Evolutionary conservation across 2,797 vertebrate species (phyloP).

Genomic region (Dallia pectoralis): DNA sequence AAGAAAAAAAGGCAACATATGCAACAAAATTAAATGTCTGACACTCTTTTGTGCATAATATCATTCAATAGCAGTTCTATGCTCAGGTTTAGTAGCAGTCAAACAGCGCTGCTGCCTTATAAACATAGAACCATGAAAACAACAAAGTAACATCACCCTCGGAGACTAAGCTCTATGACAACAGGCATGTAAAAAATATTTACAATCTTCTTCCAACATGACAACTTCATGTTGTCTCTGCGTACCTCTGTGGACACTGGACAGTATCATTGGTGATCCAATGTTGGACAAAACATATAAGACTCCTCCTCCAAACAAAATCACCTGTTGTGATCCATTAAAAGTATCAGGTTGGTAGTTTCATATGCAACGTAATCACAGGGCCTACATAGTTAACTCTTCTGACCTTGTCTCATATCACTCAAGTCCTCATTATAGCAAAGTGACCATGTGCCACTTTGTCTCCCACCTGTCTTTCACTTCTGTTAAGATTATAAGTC

Average conservation of each 20-base stretch:
- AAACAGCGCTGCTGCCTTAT: constrained; percentile 43
- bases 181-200: constrained; percentile 4
- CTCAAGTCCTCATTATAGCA: background rate
- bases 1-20: constrained; percentile 47
- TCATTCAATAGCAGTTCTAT: constrained; percentile 28
- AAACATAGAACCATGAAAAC: constrained; percentile 21
- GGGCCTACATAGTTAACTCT: background rate
- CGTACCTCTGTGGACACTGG: background rate
- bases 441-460: background rate
- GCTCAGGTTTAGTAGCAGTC: constrained; percentile 43
- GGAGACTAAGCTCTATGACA: constrained; percentile 48
- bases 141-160: constrained; percentile 47
- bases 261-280: background rate
- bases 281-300: background rate
- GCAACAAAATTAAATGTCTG: constrained; percentile 37
- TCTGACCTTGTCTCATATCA: background rate
- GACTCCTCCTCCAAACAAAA: background rate
- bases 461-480: background rate
- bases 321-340: background rate
- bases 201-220: constrained; percentile 44
- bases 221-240: constrained; percentile 46
- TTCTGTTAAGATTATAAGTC: background rate
- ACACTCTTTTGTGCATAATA: constrained; percentile 44
- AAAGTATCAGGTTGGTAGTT: background rate
- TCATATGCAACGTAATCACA: background rate